phyloP scores from a whole-genome alignment of 2,888 invertebrate genomes.

The Drosophila siamana region DNA sequence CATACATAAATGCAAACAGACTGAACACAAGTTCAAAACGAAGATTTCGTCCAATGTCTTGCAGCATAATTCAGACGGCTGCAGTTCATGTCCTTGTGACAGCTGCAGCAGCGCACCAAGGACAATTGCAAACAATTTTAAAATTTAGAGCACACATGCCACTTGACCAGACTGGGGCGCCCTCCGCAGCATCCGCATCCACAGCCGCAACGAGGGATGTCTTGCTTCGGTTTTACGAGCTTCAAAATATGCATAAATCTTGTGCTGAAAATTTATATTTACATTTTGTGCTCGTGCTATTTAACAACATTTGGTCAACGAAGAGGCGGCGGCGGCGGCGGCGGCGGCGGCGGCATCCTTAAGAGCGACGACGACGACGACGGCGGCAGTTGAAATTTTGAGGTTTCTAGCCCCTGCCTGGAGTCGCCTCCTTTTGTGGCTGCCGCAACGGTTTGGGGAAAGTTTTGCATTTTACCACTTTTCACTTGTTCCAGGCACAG shows the following conservation, averaged over 20 bases:
- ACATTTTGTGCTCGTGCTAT: constrained; percentile 79
- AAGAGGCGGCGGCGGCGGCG: too few species aligned
- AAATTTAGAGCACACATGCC: constrained; percentile 74
- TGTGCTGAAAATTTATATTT: constrained; percentile 78
- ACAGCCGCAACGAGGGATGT: constrained; percentile 26
- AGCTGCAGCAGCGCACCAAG: constrained; percentile 67
- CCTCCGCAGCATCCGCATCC: too few species aligned
- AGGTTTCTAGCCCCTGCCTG: constrained; percentile 35
- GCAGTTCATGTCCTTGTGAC: constrained; percentile 81
- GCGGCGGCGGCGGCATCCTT: too few species aligned
- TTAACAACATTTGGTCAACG: constrained; percentile 81
- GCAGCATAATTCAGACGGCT: constrained; percentile 60
- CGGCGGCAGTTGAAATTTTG: constrained; percentile 59
- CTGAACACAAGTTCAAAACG: constrained; percentile 32
- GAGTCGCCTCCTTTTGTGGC: constrained; percentile 54
- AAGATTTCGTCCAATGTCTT: constrained; percentile 66
- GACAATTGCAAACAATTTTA: constrained; percentile 74
- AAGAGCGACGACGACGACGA: too few species aligned
- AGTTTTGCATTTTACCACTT: constrained; percentile 79
- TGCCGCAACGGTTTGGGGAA: constrained; percentile 60
- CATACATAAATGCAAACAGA: constrained; percentile 17
- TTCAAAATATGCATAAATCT: constrained; percentile 81
- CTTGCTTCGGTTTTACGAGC: constrained; percentile 48
- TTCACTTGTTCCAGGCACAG: constrained; percentile 62
- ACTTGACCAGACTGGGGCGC: constrained; percentile 28